Evolutionary conservation across 2,797 vertebrate genomes (phyloP), one percentile per base, ranked within the genome.

Genomic region (Rachycentron canadum): DNA sequence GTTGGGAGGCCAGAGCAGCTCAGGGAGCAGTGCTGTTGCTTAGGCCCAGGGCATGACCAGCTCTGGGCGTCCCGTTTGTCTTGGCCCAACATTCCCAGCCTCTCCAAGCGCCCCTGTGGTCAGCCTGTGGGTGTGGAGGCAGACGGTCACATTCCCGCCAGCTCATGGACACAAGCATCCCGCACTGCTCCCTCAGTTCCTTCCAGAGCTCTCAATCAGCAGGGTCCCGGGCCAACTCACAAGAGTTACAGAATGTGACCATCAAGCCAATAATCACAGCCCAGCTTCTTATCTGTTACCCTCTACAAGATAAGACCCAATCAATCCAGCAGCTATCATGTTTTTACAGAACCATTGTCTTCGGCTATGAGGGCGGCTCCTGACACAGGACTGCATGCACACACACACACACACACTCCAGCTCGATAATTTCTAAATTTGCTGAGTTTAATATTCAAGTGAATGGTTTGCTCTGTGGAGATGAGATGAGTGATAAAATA

Each of bases 101-200:
- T 89, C 88, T 91, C 80, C 34, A 78, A 90, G 89, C 81, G 74
- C 84, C 92, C 88, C 92, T 93, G 93, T 79, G 94, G 93, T 94
- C 82, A 76, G 90, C 86, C 87, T 81, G 92, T 94, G 94, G 93
- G 91, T 90, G 93, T 90, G 91, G 93, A 93, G 78, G 83, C 92
- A 92, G 91, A 92, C 85, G 79, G 73, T 91, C 91, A 81, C 90
- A 92, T 92, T 92, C 92, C 90, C 79, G 57, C 75, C 84, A 58
- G 72, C 73, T 78, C 85, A 64, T 63, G 70, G 83, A 88, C 83
- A 76, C 78, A 90, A 88, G 84, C 78, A 76, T 84, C 90, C 79
- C 43, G 45, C 69, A 14, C 86, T 49, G 61, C 76, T 80, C 86
- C 77, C 71, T 84, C 70, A 1, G 57, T 62, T 78, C 73, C 63